These are phyloP conservation scores for Stictonetta naevosa DNA, from an alignment of 2,113 vertebrate species.

Conservation along the genomic window DNA sequence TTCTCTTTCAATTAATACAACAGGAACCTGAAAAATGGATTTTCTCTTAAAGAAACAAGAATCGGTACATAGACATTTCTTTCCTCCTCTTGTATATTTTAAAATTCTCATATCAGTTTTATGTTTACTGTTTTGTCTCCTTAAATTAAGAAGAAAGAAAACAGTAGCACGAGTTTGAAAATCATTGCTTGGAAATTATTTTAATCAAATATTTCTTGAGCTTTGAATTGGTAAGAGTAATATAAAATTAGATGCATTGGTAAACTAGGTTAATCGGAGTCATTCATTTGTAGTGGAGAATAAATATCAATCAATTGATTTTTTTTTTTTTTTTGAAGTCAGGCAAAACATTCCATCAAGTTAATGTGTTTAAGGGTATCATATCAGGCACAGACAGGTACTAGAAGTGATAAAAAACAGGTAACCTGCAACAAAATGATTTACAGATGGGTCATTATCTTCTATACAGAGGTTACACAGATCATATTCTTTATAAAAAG, in stretches of 20 bases:
- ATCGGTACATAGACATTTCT: conserved; percentile 54
- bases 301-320: conserved; percentile 62
- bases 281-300: conserved; percentile 53
- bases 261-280: conserved; percentile 50
- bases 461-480: conserved; percentile 55
- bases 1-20: conserved; percentile 79
- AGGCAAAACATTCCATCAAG: conserved; percentile 76
- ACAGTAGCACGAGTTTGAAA: background rate
- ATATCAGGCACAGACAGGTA: conserved; percentile 82
- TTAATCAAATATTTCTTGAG: conserved; percentile 22
- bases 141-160: conserved; percentile 35
- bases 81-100: conserved; percentile 58
- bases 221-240: conserved; percentile 13
- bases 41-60: conserved; percentile 74
- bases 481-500: conserved; percentile 61
- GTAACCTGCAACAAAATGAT: conserved; percentile 75
- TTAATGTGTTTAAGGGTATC: conserved; percentile 75
- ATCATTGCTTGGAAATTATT: conserved; percentile 19
- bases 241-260: conserved; percentile 36
- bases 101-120: conserved; percentile 49
- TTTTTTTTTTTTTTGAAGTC: conserved; percentile 75
- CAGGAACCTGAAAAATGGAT: conserved; percentile 72
- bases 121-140: conserved; percentile 47
- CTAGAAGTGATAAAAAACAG: conserved; percentile 80
- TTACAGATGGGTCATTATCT: conserved; percentile 77